Base-by-base conservation (phyloP, 2,113 vertebrate species). In the Sinocyclocheilus anshuiensis region DNA sequence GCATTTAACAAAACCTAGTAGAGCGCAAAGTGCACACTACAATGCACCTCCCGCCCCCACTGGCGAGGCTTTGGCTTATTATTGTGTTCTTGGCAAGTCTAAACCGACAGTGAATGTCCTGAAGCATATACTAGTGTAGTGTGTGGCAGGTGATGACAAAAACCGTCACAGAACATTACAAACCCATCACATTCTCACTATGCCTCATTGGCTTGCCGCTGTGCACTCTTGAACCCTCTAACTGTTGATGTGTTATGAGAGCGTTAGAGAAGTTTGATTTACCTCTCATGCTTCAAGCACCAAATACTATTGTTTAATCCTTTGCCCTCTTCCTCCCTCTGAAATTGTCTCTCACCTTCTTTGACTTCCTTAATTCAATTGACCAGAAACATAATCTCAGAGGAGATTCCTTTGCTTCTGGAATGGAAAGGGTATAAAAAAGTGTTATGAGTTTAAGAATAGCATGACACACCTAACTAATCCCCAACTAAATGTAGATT, bases 91-190 rank as follows among this genome's bases (percentile, higher is more conserved):
- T 84, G 71, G 82, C 69, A 81, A 83, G 57, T 63, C 48, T 72
- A 82, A 87, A 77, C 81, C 74, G 69, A 71, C 79, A 81, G 36
- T 24, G 57, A 59, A 87, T 83, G 45, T 85, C 82, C 81, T 67
- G 63, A 75, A 65, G 89, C 72, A 22, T 77, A 85, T 81, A 77
- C 63, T 67, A 39, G 50, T 81, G 89, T 48, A 71, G 69, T 84
- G 77, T 85, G 67, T 71, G 77, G 77, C 81, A 69, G 55, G 84
- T 75, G 77, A 77, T 26, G 39, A 80, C 75, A 80, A 81, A 67
- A 85, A 57, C 48, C 72, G 75, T 84, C 86, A 83, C 82, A 75
- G 89, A 86, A 86, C 81, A 87, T 80, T 82, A 59, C 81, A 81
- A 81, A 83, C 74, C 77, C 65, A 87, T 90, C 76, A 84, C 55